These are phyloP conservation scores for Acanthoscelides obtectus DNA, from an alignment of 2,888 invertebrate species.

Conservation along the genomic window DNA sequence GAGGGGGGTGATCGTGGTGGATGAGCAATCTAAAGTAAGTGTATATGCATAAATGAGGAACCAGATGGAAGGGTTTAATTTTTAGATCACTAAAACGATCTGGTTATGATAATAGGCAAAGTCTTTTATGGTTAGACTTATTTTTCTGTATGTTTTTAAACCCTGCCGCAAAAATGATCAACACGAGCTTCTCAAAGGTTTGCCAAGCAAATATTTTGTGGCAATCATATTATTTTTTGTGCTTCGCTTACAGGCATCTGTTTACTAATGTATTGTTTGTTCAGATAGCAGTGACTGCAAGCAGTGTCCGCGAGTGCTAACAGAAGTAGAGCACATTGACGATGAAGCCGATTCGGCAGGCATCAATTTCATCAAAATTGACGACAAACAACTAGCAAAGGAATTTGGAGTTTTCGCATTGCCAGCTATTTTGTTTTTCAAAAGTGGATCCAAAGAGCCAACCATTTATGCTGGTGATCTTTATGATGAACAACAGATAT, in stretches of 20 bases:
- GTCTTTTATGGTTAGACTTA: too few species aligned
- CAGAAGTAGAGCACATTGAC: slow-evolving; percentile 88
- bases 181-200: too few species aligned
- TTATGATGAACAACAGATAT: slow-evolving; percentile 80
- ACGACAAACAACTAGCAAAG: slow-evolving; percentile 82
- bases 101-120: too few species aligned
- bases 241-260: slow-evolving; percentile 14
- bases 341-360: slow-evolving; percentile 88
- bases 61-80: too few species aligned
- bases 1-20: too few species aligned
- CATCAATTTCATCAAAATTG: slow-evolving; percentile 89
- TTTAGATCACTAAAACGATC: too few species aligned
- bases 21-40: too few species aligned
- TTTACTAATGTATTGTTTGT: slow-evolving; percentile 26
- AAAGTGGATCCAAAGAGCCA: slow-evolving; percentile 80
- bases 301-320: slow-evolving; percentile 82
- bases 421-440: slow-evolving; percentile 87
- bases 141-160: too few species aligned
- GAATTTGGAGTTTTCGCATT: slow-evolving; percentile 85
- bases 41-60: too few species aligned
- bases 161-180: too few species aligned
- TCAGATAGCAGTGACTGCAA: slow-evolving; percentile 93
- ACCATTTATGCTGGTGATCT: slow-evolving; percentile 88
- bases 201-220: too few species aligned
- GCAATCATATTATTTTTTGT: too few species aligned